These are phyloP conservation scores for Drosophila suzukii DNA, from an alignment of 1,140 invertebrate species.

Conservation along the genomic window DNA sequence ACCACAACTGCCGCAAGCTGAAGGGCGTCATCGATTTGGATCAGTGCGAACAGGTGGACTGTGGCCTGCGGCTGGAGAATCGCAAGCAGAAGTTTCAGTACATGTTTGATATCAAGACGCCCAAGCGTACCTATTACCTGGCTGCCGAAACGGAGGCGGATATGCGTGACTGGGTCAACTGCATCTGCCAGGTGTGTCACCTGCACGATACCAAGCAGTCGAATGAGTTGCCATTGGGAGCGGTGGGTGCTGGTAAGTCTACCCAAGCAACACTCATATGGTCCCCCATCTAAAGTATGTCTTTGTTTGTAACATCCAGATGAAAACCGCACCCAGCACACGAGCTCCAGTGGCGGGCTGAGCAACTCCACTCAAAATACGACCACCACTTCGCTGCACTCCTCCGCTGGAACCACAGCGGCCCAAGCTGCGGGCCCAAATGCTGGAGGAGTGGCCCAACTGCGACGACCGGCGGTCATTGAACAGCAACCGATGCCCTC, in stretches of 20 bases:
- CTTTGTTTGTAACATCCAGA: constrained; percentile 18
- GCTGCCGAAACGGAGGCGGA: constrained; percentile 95
- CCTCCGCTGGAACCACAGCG: constrained; percentile 56
- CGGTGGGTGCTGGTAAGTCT: constrained; percentile 54
- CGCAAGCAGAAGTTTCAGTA: constrained; percentile 92
- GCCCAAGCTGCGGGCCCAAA: background rate
- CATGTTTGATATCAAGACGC: constrained; percentile 95
- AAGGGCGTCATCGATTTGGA: constrained; percentile 97
- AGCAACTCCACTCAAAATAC: constrained; percentile 78
- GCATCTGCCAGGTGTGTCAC: constrained; percentile 96
- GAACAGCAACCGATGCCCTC: constrained; percentile 64
- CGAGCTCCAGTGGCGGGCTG: constrained; percentile 70
- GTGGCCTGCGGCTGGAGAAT: constrained; percentile 92
- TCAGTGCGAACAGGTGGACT: constrained; percentile 97
- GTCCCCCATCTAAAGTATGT: too few species aligned
- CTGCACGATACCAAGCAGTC: constrained; percentile 87
- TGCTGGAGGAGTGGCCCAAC: constrained; percentile 13
- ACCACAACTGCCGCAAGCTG: constrained; percentile 92
- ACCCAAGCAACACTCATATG: too few species aligned
- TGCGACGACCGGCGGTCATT: constrained; percentile 61
- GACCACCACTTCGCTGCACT: constrained; percentile 77
- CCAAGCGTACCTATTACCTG: constrained; percentile 94
- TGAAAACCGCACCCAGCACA: constrained; percentile 74
- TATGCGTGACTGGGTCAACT: constrained; percentile 98
- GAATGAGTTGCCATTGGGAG: constrained; percentile 64